Evolutionary conservation across 2,888 invertebrate genomes (phyloP), one percentile per base, ranked within the genome.

Genomic region (Physocephala rufipes): DNA sequence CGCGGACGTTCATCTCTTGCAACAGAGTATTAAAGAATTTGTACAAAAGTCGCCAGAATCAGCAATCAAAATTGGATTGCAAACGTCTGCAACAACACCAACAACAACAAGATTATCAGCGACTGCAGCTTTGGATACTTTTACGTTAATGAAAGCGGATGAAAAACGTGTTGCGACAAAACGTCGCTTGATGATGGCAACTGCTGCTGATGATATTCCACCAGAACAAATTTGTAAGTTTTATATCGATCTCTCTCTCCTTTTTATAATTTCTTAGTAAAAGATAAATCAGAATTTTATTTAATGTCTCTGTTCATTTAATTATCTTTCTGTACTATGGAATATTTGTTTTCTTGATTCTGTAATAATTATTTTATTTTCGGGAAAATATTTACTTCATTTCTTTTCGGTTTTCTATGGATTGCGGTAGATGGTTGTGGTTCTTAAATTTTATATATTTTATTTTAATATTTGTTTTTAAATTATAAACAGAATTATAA

Each of bases 11-110:
- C 87, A 87, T 66, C 82, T 90, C 59, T 89, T 92, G 88, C 90
- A 91, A 78, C 89, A 89, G 79, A 91, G 90, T 85, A 83, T 91
- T 75, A 87, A 88, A 76, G 89, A 90, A 77, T 91, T 90, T 82
- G 89, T 88, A 70, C 89, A 91, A 82, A 90, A 89, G 78, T 88
- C 89, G 78, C 90, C 89, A 73, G 87, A 87, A 79, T 84, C 89
- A 72, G 89, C 90, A 67, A 89, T 88, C 76, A 89, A 89, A 82
- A 86, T 90, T 79, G 90, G 90, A 51, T 87, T 90, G 75, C 79
- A 79, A 15, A 19, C 70, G 55, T 43, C 53, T 47, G 43, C 70
- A n/a, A 49, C 67, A 59, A 19, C 71, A 24, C 2, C 59, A 55
- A 19, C 53, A 65, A 12, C 69, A 53, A 51, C 26, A 55, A 55